Base-by-base conservation (phyloP, 2,113 vertebrate species). In the Nanorana parkeri region DNA sequence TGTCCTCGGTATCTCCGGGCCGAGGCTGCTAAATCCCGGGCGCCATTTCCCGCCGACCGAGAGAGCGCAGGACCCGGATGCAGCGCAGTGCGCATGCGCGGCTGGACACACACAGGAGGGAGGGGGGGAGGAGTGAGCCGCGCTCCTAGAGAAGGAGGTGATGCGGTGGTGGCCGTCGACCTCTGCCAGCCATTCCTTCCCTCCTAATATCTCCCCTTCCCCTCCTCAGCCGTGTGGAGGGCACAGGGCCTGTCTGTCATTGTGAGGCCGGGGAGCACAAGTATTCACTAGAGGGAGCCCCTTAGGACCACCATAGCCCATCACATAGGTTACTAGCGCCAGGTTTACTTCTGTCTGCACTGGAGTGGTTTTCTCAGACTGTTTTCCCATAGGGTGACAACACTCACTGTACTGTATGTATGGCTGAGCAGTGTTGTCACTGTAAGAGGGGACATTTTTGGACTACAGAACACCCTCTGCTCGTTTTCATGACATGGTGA, bases 31-130 rank as follows among this genome's bases (percentile, higher is more conserved):
- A 94, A 92, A 93, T 94, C 72, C 92, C 94, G 91, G 95, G 93
- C 96, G 96, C 96, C 96, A 97, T 97, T 97, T 97, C 96, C 96
- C 96, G 96, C 96, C 96, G 95, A 96, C 95, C 94, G 91, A 93
- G 89, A 93, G 91, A 94, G 89, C 89, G 92, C 88, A 85, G 91
- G 93, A 95, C 96, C 96, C 96, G 96, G 95, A 96, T 95, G 93
- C 91, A 91, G 89, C 90, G 91, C 85, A 80, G 86, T 87, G 91
- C 90, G 91, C 90, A 92, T 84, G 91, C 90, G 90, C 85, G 63
- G 81, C 10, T 4, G 5, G 16, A 6, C 36, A 11, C 28, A 17
- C 16, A 6, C 7, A 28, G 29, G 26, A 19, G 36, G 17, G 28
- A 13, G 16, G 21, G 56, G 3, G 11, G 23, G 58, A 21, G 28